These are phyloP conservation scores for Carettochelys insculpta DNA, from an alignment of 2,113 vertebrate species.

Conservation along the genomic window DNA sequence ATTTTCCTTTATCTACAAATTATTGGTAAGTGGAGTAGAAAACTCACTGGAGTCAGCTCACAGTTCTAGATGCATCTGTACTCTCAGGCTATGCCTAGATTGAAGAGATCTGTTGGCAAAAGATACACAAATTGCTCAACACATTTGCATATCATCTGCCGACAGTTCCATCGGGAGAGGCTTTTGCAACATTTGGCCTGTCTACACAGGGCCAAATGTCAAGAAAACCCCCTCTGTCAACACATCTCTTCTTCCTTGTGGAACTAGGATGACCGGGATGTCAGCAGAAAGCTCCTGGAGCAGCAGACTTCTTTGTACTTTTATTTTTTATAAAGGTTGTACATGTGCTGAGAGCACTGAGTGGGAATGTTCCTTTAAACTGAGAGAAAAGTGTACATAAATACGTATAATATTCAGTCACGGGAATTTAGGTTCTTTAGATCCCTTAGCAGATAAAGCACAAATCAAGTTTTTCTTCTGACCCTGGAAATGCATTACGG, in stretches of 20 bases:
- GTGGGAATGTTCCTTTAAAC: not conserved
- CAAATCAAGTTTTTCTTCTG: not conserved
- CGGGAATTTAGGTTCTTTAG: not conserved
- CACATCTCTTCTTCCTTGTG: too few species aligned
- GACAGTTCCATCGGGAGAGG: too few species aligned
- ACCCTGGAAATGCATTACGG: not conserved
- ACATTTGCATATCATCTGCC: too few species aligned
- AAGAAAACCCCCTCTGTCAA: too few species aligned
- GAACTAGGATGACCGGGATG: too few species aligned
- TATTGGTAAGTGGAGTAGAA: not conserved
- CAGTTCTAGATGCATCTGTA: not conserved
- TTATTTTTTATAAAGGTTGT: constrained; percentile 6
- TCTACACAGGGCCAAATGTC: too few species aligned
- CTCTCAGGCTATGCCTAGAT: not conserved
- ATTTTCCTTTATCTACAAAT: not conserved
- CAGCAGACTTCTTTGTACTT: not conserved
- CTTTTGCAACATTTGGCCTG: too few species aligned
- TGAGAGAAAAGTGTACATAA: not conserved
- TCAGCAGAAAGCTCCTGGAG: too few species aligned
- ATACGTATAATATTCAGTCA: not conserved
- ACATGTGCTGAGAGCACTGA: not conserved
- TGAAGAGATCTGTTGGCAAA: too few species aligned
- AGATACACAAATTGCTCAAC: too few species aligned
- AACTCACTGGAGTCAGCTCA: not conserved
- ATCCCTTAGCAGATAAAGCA: constrained; percentile 18